Conservation (phyloP, 1,140 invertebrate species). For the Heliothis subflexa region DNA sequence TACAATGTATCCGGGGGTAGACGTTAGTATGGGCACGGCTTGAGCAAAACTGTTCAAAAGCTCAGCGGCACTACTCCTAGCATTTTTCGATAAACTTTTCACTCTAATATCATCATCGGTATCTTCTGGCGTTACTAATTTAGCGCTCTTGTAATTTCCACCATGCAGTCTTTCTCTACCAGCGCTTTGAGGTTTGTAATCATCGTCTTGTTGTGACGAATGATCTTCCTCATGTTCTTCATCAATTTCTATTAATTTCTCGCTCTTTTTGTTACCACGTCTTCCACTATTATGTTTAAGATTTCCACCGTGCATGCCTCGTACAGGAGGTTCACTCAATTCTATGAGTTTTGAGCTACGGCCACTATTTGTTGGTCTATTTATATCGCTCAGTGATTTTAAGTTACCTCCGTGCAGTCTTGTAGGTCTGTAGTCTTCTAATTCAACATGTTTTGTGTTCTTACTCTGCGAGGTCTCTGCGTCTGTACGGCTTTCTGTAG, state of each 20-base stretch:
- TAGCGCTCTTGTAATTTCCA: slow-evolving; percentile 77
- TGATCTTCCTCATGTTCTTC: slow-evolving; percentile 58
- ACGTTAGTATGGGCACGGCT: slow-evolving; percentile 71
- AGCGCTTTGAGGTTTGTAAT: slow-evolving; percentile 57
- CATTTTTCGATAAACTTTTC: slow-evolving; percentile 42
- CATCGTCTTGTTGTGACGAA: slow-evolving; percentile 33
- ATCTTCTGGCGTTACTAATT: slow-evolving; percentile 60
- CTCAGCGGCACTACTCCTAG: slow-evolving; percentile 62
- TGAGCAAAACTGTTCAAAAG: slow-evolving; percentile 70
- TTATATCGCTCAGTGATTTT: slow-evolving; percentile 55
- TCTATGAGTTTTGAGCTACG: slow-evolving; percentile 66
- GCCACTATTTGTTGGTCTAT: slow-evolving; percentile 51
- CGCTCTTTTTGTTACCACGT: slow-evolving; percentile 56
- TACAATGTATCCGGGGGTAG: slow-evolving; percentile 72
- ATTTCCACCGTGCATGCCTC: slow-evolving; percentile 65
- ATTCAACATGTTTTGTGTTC: slow-evolving; percentile 65
- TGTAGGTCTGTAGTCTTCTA: slow-evolving; percentile 51
- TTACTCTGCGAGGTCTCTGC: slow-evolving; percentile 69
- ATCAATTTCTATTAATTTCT: slow-evolving; percentile 72
- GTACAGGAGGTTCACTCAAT: slow-evolving; percentile 54
- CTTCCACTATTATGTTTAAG: slow-evolving; percentile 58
- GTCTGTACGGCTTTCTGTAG: slow-evolving; percentile 55
- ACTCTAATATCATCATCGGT: slow-evolving; percentile 48
- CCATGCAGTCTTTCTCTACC: slow-evolving; percentile 67
- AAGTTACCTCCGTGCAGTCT: slow-evolving; percentile 60